Conservation (phyloP, 2,113 vertebrate genomes). For the Vicugna pacos region DNA sequence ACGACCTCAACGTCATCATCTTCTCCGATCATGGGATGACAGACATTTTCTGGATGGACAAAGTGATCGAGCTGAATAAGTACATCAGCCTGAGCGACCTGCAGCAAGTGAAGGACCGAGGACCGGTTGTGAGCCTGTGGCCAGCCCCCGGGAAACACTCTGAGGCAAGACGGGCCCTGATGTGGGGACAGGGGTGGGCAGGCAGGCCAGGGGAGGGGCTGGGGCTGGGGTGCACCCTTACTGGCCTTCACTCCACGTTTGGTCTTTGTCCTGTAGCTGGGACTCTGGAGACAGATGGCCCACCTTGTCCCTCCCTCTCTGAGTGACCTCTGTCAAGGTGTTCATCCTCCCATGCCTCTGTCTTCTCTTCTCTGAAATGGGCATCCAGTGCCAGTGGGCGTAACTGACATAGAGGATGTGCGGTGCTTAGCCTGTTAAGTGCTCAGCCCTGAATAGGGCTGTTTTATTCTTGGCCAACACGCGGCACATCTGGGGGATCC, state of each 20-base stretch:
- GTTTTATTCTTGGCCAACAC: background rate
- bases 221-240: background rate
- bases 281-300: too few relatives aligned
- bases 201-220: fast-evolving
- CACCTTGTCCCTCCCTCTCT: fast-evolving
- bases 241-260: background rate
- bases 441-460: background rate
- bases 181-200: fast-evolving
- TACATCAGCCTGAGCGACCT: conserved; percentile 91
- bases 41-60: conserved; percentile 94
- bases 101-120: conserved; percentile 94
- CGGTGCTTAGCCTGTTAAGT: fast-evolving
- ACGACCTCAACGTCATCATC: conserved; percentile 92
- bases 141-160: conserved; percentile 87
- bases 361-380: background rate
- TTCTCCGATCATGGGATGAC: conserved; percentile 99
- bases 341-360: background rate
- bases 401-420: background rate
- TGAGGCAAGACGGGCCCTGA: conserved; percentile 83
- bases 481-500: too few relatives aligned
- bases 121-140: conserved; percentile 96
- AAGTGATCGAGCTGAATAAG: conserved; percentile 93
- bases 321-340: fast-evolving
- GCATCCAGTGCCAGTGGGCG: fast-evolving
- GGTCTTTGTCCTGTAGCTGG: background rate